Base-by-base conservation (phyloP, 2,797 vertebrate species). In the Pteronotus mesoamericanus region DNA sequence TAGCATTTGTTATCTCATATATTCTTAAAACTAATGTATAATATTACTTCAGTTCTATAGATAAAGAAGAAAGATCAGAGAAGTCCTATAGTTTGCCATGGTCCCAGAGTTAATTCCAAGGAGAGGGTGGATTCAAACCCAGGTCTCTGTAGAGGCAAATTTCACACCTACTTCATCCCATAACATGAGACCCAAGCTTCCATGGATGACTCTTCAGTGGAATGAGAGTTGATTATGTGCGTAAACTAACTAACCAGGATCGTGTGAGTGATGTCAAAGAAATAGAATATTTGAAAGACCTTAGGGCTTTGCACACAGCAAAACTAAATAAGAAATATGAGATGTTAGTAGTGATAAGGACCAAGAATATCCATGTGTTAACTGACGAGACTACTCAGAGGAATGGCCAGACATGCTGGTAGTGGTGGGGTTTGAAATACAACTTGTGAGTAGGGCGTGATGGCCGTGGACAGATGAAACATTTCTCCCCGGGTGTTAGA, bases 141-240 rank as follows among this genome's bases (percentile, higher is more conserved):
- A 21, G 10, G 10, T 39, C 5, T 79, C 61, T 29, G 3, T 37
- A 39, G 39, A 86, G 42, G 19, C 2, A 26, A 95, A 68, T 39
- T 12, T 29, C 48, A 18, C 29, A 3, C 6, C 39, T 71, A 0
- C 14, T 82, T 37, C 2, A 3, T 72, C 69, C 8, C 1, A 0
- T 75, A 24, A 46, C 26, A 6, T 22, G 46, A 21, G n/a, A 18
- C 12, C 46, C 11, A 37, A 39, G 7, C 22, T 48, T 51, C n/a
- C n/a, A 53, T 1, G 51, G 9, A 18, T 6, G 26, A 11, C 61
- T 75, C 37, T 18, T 68, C 37, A 14, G 2, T 4, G 72, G 64
- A 24, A 39, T 24, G 71, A 29, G 37, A 34, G 26, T 24, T 77
- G 55, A 42, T 11, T 37, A 32, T 5, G 51, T 66, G 2, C 3